Conservation (phyloP, 2,888 invertebrate genomes). For the Macrostomum cliftonense region DNA sequence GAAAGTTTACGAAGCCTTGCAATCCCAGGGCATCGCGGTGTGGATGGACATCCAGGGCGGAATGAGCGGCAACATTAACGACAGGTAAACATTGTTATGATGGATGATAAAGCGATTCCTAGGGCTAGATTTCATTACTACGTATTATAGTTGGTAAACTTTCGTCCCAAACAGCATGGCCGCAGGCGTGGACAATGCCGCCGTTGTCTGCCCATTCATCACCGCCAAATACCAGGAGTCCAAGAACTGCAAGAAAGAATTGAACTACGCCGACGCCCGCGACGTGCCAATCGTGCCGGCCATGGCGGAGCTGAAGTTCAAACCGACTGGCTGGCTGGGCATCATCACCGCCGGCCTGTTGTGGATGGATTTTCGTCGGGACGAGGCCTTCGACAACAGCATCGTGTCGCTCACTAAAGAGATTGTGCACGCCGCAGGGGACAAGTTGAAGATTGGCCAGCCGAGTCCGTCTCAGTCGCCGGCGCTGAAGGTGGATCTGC, state of each 20-base stretch:
- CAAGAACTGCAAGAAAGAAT: conserved; percentile 10
- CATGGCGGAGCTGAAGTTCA: conserved; percentile 3
- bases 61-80: conserved; percentile 7
- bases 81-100: background rate
- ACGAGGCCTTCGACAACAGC: conserved; percentile 2
- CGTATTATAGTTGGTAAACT: too few species aligned
- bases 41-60: conserved; percentile 7
- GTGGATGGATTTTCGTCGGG: conserved; percentile 9
- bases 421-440: conserved; percentile 5
- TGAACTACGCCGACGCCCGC: conserved; percentile 8
- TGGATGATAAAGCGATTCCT: too few species aligned
- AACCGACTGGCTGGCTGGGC: conserved; percentile 9
- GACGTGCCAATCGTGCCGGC: conserved; percentile 5
- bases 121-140: too few species aligned
- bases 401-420: conserved; percentile 8
- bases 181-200: conserved; percentile 4
- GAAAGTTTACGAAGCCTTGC: conserved; percentile 1
- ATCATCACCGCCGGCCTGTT: conserved; percentile 10
- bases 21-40: background rate
- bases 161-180: conserved; percentile 8
- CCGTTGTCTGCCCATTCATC: conserved; percentile 5
- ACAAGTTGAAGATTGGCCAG: background rate
- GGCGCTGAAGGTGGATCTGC: conserved; percentile 1
- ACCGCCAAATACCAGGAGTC: conserved; percentile 9
- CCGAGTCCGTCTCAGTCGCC: background rate